These are phyloP conservation scores for Nycticorax nycticorax DNA, from an alignment of 2,113 vertebrate species.

Conservation along the genomic window DNA sequence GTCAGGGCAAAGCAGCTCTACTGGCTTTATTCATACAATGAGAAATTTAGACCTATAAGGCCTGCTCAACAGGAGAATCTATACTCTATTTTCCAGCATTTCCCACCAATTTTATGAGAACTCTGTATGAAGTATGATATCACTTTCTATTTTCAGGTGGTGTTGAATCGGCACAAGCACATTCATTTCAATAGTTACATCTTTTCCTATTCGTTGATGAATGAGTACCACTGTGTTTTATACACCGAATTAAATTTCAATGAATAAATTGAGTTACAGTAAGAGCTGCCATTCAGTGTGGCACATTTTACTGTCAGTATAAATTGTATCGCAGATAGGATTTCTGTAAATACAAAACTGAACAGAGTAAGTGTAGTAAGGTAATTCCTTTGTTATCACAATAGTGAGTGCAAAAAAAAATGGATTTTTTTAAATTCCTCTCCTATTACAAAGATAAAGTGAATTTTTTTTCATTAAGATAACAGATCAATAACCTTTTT, in stretches of 20 bases:
- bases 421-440: background rate
- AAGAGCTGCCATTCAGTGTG: background rate
- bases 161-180: background rate
- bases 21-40: background rate
- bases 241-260: background rate
- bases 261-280: background rate
- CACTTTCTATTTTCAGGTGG: background rate
- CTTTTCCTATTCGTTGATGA: background rate
- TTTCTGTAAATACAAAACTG: background rate
- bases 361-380: background rate
- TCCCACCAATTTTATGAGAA: background rate
- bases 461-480: background rate
- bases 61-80: background rate
- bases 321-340: background rate
- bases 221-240: background rate
- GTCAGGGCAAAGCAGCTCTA: background rate
- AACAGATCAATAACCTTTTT: background rate
- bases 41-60: background rate
- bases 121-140: accelerated
- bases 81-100: background rate
- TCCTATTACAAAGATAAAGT: background rate
- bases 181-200: background rate
- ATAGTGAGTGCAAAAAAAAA: background rate
- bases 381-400: background rate
- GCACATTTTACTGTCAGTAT: background rate